Evolutionary conservation across 1,140 invertebrate species (phyloP).

Genomic region (Drosophila ohnishii): DNA sequence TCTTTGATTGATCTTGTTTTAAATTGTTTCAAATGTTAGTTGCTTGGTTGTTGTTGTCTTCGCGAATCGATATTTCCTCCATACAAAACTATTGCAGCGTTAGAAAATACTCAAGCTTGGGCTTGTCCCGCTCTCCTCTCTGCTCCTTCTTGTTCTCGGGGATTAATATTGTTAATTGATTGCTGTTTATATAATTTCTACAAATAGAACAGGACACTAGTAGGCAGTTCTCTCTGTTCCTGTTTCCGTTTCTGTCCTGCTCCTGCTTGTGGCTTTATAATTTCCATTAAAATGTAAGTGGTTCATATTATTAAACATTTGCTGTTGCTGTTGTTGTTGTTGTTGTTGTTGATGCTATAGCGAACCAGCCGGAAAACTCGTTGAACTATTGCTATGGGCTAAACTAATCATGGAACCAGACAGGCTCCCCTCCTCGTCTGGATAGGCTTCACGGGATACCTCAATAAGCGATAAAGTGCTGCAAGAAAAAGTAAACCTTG

Average conservation of each 20-base stretch:
- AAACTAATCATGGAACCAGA: constrained; percentile 97
- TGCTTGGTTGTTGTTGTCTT: constrained; percentile 31
- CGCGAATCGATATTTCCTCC: constrained; percentile 44
- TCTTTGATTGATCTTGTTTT: constrained; percentile 48
- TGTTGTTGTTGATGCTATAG: constrained; percentile 85
- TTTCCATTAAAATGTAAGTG: constrained; percentile 80
- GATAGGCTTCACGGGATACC: constrained; percentile 92
- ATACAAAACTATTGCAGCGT: constrained; percentile 73
- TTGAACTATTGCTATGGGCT: constrained; percentile 96
- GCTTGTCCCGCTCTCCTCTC: constrained; percentile 9
- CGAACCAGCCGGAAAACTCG: constrained; percentile 92
- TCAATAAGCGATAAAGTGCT: constrained; percentile 95
- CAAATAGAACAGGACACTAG: constrained; percentile 30
- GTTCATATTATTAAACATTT: constrained; percentile 71
- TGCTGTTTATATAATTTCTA: constrained; percentile 28
- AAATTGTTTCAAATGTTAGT: constrained; percentile 55
- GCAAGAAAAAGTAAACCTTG: constrained; percentile 60
- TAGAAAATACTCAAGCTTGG: constrained; percentile 58
- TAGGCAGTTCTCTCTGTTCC: constrained; percentile 19
- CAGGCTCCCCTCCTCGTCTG: constrained; percentile 94
- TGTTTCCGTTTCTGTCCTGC: constrained; percentile 44
- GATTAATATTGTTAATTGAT: constrained; percentile 38
- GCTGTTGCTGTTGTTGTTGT: constrained; percentile 15
- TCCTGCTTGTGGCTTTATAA: constrained; percentile 66
- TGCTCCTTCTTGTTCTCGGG: not conserved